These are phyloP conservation scores for Ectropis crepuscularia DNA, from an alignment of 2,888 invertebrate species.

Conservation along the genomic window DNA sequence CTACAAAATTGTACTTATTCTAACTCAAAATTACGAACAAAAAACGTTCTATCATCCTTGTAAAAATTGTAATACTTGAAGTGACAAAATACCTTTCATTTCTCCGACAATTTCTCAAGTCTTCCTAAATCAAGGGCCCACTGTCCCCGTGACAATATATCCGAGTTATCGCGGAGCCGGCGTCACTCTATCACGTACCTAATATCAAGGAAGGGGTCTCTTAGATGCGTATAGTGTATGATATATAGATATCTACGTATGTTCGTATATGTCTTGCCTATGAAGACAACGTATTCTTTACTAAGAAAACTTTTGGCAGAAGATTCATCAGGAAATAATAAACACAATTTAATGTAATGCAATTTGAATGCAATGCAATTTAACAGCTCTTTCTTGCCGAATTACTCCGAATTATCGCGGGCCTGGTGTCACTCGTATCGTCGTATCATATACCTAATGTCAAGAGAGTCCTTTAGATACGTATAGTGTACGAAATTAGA, in stretches of 20 bases:
- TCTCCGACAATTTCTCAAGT: slow-evolving; percentile 12
- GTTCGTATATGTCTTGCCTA: too few relatives aligned
- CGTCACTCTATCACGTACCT: slow-evolving; percentile 22
- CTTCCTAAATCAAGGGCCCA: slow-evolving; percentile 12
- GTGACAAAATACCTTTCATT: slow-evolving; percentile 15
- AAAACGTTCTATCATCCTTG: not conserved
- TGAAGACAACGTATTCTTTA: too few relatives aligned
- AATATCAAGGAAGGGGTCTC: slow-evolving; percentile 24
- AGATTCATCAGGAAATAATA: too few relatives aligned
- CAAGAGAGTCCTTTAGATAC: slow-evolving; percentile 22
- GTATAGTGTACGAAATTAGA: too few relatives aligned
- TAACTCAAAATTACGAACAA: not conserved
- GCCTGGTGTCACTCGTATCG: slow-evolving; percentile 15
- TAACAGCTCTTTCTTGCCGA: too few relatives aligned
- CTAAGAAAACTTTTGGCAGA: too few relatives aligned
- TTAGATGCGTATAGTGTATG: slow-evolving; percentile 5
- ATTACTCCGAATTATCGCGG: slow-evolving; percentile 23
- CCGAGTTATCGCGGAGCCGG: slow-evolving; percentile 20
- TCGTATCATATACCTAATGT: slow-evolving; percentile 26
- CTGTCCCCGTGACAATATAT: slow-evolving; percentile 21
- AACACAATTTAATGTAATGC: too few relatives aligned
- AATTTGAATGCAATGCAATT: too few relatives aligned
- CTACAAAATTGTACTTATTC: too few relatives aligned
- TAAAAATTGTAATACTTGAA: slow-evolving; percentile 4
- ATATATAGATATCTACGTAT: too few relatives aligned